Percentiles rank a stretch among this genome's conserved stretches.
Conservation (phyloP, 2,888 invertebrate genomes). For the Drosophila kambysellisi region DNA sequence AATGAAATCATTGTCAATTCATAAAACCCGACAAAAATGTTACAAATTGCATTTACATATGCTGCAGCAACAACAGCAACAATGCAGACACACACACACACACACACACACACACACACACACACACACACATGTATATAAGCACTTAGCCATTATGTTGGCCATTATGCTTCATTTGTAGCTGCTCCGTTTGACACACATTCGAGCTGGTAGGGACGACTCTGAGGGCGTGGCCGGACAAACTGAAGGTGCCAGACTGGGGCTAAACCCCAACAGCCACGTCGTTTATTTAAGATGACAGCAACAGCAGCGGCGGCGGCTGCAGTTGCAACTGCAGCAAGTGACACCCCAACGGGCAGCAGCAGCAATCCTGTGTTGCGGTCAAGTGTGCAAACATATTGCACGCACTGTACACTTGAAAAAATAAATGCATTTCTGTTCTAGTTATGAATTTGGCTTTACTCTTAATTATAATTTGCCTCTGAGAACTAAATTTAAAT, state of each 20-base stretch:
- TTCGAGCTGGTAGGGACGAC: constrained; percentile 3
- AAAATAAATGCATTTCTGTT: background rate
- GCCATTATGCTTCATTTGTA: constrained; percentile 76
- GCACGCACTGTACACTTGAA: constrained; percentile 41
- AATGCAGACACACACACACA: constrained; percentile 6
- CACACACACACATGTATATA: constrained; percentile 18
- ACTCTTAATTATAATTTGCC: background rate
- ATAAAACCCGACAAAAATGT: constrained; percentile 75
- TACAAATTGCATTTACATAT: constrained; percentile 79
- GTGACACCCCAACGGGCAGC: constrained; percentile 8
- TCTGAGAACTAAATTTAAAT: background rate
- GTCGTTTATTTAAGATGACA: constrained; percentile 80
- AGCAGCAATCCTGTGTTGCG: constrained; percentile 52
- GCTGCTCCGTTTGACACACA: constrained; percentile 65
- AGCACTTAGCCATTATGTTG: constrained; percentile 52
- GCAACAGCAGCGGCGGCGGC: constrained; percentile 44
- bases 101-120: constrained; percentile 9
- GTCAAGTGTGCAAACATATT: constrained; percentile 71
- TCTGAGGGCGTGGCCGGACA: constrained; percentile 1
- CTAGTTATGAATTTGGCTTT: background rate
- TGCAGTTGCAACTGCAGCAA: constrained; percentile 26
- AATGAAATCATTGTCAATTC: constrained; percentile 81
- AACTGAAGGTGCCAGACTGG: constrained; percentile 24
- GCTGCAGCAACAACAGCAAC: constrained; percentile 49
- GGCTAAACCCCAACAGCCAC: constrained; percentile 61